These are phyloP conservation scores for Canis aureus DNA, from an alignment of 2,113 vertebrate species.

Conservation along the genomic window DNA sequence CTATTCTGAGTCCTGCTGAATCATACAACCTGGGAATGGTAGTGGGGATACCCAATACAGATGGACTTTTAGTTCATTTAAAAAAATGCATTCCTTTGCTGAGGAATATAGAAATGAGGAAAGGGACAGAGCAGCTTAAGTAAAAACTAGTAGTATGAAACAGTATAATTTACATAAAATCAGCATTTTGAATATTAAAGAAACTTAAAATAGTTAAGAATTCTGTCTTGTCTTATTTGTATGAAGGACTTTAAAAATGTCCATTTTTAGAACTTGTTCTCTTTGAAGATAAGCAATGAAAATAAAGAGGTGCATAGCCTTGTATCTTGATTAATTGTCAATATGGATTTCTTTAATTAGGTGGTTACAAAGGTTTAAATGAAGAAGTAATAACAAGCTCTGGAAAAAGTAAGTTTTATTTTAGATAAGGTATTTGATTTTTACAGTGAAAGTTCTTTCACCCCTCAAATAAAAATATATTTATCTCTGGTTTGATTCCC, in stretches of 20 bases:
- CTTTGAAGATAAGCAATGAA: background rate
- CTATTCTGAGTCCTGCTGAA: background rate
- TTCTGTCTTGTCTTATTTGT: conserved; percentile 1
- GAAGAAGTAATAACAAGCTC: conserved; percentile 80
- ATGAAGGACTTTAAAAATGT: background rate
- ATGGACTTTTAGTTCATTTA: background rate
- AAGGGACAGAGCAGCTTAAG: conserved; percentile 9
- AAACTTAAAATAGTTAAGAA: background rate
- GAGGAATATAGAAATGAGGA: background rate
- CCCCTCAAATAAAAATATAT: background rate
- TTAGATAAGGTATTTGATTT: conserved; percentile 58
- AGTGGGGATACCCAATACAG: background rate
- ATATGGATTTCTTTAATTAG: conserved; percentile 77
- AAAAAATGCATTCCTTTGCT: conserved; percentile 20
- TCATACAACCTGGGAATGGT: background rate
- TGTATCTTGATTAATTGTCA: conserved; percentile 39
- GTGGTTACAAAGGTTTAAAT: conserved; percentile 82
- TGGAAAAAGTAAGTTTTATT: conserved; percentile 83
- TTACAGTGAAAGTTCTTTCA: conserved; percentile 39
- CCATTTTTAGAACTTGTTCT: conserved; percentile 19
- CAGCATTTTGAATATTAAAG: background rate
- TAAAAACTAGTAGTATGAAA: background rate
- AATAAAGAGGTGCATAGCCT: background rate
- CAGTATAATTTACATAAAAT: background rate
- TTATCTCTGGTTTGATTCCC: background rate